These are phyloP conservation scores for Cacatua alba DNA, from an alignment of 2,113 vertebrate genomes.

Conservation along the genomic window DNA sequence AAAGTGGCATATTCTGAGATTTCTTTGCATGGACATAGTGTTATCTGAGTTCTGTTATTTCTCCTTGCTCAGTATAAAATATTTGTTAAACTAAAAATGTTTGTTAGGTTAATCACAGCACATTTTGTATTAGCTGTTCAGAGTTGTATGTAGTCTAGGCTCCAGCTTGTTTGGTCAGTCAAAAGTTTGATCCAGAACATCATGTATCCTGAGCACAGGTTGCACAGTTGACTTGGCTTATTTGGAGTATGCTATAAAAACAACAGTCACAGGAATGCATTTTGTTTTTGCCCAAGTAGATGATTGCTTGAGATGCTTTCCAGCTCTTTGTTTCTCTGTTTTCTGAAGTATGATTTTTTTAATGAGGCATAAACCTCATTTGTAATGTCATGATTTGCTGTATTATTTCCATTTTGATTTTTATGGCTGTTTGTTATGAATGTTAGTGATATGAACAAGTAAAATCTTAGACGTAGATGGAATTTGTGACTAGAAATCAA, in stretches of 20 bases:
- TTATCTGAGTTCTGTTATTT: neutral
- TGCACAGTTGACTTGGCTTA: neutral
- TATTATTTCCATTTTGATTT: neutral
- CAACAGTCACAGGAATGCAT: neutral
- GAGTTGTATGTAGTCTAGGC: neutral
- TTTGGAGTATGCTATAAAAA: neutral
- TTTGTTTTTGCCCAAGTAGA: neutral
- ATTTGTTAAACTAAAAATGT: neutral
- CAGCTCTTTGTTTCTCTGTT: neutral
- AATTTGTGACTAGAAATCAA: neutral
- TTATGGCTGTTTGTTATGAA: neutral
- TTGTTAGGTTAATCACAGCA: neutral
- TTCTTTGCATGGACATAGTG: neutral
- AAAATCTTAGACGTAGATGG: neutral
- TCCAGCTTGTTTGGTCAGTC: neutral
- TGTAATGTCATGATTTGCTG: neutral
- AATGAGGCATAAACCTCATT: neutral
- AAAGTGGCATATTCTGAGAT: neutral
- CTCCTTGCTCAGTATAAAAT: neutral
- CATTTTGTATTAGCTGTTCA: neutral
- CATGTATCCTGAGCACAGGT: neutral
- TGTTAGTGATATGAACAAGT: neutral
- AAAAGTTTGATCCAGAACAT: neutral
- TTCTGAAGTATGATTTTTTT: neutral
- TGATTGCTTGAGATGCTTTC: neutral